Percentiles rank a stretch among this genome's conserved stretches.
phyloP scores from a whole-genome alignment of 2,797 vertebrate genomes.

The Chromobotia macracanthus region DNA sequence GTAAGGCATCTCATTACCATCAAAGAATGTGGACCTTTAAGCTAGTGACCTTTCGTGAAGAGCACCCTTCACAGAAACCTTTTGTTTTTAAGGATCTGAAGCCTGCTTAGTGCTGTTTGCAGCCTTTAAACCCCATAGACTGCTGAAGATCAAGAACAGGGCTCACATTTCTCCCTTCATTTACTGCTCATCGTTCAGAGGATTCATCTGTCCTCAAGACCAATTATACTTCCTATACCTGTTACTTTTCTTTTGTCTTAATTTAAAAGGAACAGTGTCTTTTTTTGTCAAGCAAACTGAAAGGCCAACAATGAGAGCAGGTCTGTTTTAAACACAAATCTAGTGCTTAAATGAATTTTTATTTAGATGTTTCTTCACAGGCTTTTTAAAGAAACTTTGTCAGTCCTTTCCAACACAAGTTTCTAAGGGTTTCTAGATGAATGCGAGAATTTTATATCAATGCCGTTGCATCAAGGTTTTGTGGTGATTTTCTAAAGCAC shows the following conservation, averaged over 20 bases:
- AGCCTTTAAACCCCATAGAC: conserved; percentile 25
- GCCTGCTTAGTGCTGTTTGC: conserved; percentile 7
- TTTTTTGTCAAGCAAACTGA: conserved; percentile 35
- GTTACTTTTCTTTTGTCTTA: conserved; percentile 28
- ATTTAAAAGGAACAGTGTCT: conserved; percentile 31
- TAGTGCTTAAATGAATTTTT: conserved; percentile 3
- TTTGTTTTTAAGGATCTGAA: conserved; percentile 21
- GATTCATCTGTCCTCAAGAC: conserved; percentile 3
- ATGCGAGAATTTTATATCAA: neutral
- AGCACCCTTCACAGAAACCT: conserved; percentile 27
- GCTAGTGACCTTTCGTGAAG: conserved; percentile 32
- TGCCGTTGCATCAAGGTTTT: neutral
- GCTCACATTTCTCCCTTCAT: conserved; percentile 3
- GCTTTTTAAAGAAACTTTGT: neutral
- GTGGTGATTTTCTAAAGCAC: conserved; percentile 2
- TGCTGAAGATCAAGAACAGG: conserved; percentile 4
- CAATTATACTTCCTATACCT: conserved; percentile 22
- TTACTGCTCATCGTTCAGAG: conserved; percentile 21
- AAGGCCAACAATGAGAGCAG: conserved; percentile 24
- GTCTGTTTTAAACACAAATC: neutral
- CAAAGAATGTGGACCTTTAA: conserved; percentile 27
- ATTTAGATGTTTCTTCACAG: neutral
- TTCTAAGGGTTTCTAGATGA: neutral
- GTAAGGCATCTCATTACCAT: conserved; percentile 20
- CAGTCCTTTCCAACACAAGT: neutral